Evolutionary conservation across 1,140 invertebrate genomes (phyloP), one percentile per base, ranked within the genome.

Genomic region (Hyphantria cunea): DNA sequence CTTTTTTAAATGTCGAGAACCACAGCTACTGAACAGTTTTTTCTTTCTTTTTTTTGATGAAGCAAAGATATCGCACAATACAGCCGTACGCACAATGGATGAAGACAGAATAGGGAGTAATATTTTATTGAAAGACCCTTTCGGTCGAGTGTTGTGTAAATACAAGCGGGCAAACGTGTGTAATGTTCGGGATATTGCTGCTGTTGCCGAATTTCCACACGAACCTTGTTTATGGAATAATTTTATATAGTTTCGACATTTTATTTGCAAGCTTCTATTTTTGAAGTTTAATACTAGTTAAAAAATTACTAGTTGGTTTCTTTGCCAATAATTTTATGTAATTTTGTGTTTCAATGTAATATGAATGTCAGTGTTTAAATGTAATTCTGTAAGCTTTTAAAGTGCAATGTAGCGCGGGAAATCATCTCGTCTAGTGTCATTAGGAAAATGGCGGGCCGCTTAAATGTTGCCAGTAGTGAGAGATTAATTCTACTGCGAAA

Each of bases 61-160:
- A 70, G 68, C 74, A 80, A 72, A 64, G 83, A 83, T 80, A 82
- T 70, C 66, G 66, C 69, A 78, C 76, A 80, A 83, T 83, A 71
- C 74, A 78, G 74, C 76, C 81, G 17, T 80, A 74, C 74, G 64
- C 72, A 87, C 83, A 87, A 86, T 86, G 64, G 74, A 66, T 66
- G 74, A 79, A 81, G 81, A 78, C 66, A 82, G 82, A 85, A 85
- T 84, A 69, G 85, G 84, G 82, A 81, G 82, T 79, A 76, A 86
- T 84, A 84, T 82, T 86, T 84, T 89, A 89, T 89, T 86, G 86
- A 85, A 82, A 83, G 84, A 78, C 86, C 84, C 83, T 89, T 87
- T 82, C 78, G 74, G 76, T 73, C 52, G 78, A 89, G 86, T 89
- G 86, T 86, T 86, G 80, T 80, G 84, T 90, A 83, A 90, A 88